Percentiles rank a stretch among this genome's conserved stretches.
phyloP scores from a whole-genome alignment of 2,888 invertebrate genomes.

The Orthosia gothica region DNA sequence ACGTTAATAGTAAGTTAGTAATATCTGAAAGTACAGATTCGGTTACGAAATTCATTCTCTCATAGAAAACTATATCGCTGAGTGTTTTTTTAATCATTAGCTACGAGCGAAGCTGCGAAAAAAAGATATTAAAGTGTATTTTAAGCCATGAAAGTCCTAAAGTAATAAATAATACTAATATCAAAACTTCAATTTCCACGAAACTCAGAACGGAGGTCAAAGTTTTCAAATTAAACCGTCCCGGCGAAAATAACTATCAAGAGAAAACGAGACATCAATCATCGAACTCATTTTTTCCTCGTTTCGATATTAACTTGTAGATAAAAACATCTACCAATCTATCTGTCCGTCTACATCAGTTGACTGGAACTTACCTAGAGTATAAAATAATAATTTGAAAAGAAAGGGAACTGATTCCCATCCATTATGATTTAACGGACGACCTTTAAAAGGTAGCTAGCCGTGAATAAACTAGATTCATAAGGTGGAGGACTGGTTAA shows the following conservation, averaged over 20 bases:
- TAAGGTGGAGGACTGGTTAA: too few relatives aligned
- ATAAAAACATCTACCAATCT: constrained; percentile 37
- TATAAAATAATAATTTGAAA: not conserved
- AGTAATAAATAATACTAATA: not conserved
- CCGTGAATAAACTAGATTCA: too few relatives aligned
- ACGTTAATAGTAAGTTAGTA: too few relatives aligned
- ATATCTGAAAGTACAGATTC: too few relatives aligned
- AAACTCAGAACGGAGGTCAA: constrained; percentile 1
- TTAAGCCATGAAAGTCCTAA: not conserved
- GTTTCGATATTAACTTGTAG: constrained; percentile 30
- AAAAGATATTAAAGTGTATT: not conserved
- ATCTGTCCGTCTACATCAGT: constrained; percentile 29
- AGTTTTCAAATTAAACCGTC: constrained; percentile 27
- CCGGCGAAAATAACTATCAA: constrained; percentile 22
- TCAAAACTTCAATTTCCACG: constrained; percentile 3
- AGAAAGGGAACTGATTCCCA: not conserved
- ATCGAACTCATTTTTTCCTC: constrained; percentile 16
- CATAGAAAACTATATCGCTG: too few relatives aligned
- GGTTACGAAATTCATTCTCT: too few relatives aligned
- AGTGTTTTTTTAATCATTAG: too few relatives aligned
- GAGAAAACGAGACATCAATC: constrained; percentile 33
- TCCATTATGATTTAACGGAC: not conserved
- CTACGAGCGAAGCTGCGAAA: too few relatives aligned
- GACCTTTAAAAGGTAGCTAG: not conserved
- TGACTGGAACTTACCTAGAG: constrained; percentile 31